phyloP scores from a whole-genome alignment of 2,888 invertebrate genomes.

The Trachelus troglodyta region DNA sequence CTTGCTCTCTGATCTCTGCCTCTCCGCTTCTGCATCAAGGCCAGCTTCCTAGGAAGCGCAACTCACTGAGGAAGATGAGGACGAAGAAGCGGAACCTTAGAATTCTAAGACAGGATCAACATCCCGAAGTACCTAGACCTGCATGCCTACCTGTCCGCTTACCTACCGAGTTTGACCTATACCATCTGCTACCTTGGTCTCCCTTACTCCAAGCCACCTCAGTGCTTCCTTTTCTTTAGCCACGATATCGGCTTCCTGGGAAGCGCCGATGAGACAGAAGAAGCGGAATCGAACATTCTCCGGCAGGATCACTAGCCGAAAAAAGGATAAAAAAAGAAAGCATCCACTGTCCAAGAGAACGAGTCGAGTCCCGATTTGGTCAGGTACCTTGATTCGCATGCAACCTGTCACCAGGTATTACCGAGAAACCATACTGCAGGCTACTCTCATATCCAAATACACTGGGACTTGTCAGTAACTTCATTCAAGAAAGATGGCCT shows the following conservation, averaged over 20 bases:
- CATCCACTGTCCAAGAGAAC: background rate
- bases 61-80: background rate
- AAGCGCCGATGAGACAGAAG: background rate
- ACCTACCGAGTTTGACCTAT: background rate
- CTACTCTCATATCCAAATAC: background rate
- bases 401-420: slow-evolving; percentile 46
- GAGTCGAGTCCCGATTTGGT: slow-evolving; percentile 43
- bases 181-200: background rate
- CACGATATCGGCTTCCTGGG: background rate
- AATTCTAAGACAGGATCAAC: background rate
- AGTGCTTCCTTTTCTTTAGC: background rate
- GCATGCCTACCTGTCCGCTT: background rate
- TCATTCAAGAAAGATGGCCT: background rate
- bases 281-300: background rate
- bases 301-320: background rate
- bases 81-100: background rate
- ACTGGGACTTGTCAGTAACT: background rate
- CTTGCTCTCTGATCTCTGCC: background rate
- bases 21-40: background rate
- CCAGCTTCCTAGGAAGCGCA: background rate
- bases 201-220: background rate
- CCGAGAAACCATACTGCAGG: slow-evolving; percentile 36
- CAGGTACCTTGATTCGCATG: slow-evolving; percentile 48
- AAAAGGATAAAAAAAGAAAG: background rate
- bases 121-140: background rate